Base-by-base conservation (phyloP, 2,113 vertebrate species). In the Grallaria varia region DNA sequence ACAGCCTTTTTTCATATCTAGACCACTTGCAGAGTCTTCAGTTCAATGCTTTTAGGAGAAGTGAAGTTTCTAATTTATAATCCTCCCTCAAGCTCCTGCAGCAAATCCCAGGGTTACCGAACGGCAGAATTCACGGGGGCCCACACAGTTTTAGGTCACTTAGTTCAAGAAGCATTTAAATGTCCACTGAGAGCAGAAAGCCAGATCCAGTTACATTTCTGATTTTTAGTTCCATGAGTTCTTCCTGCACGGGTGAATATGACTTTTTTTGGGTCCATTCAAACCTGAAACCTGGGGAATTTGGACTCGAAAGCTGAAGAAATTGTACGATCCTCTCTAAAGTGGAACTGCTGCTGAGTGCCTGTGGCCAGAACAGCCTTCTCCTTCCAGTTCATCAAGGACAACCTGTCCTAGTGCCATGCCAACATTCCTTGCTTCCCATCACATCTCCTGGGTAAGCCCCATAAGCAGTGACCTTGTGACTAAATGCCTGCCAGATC, bases 351-450 rank as follows among this genome's bases (percentile, higher is more conserved):
- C 90, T 88, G 87, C 77, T 80, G 63, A 92, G 58, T 3, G 88
- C 90, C 87, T 88, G 93, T 97, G 96, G 96, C 96, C 95, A 96
- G 96, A 96, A 97, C 95, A 97, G 82, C 89, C 94, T 96, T 96
- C 89, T 96, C 94, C 90, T 96, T 97, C 96, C 91, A 95, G 95
- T 95, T 96, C 97, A 97, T 95, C 95, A 94, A 97, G 95, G 96
- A 96, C 92, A 96, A 96, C 90, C 90, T 96, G 89, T 89, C 84
- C 91, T 93, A 63, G 49, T 56, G 60, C 79, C 68, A 79, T 93
- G 93, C 96, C 97, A 96, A 67, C 39, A 84, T 94, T 97, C 96
- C 86, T 87, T 93, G 87, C 90, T 96, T 92, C 87, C 93, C 68
- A 74, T 59, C 33, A 10, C 53, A 91, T 95, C 95, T 94, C 94